These are phyloP conservation scores for Ormia ochracea DNA, from an alignment of 2,888 invertebrate genomes.

Conservation along the genomic window DNA sequence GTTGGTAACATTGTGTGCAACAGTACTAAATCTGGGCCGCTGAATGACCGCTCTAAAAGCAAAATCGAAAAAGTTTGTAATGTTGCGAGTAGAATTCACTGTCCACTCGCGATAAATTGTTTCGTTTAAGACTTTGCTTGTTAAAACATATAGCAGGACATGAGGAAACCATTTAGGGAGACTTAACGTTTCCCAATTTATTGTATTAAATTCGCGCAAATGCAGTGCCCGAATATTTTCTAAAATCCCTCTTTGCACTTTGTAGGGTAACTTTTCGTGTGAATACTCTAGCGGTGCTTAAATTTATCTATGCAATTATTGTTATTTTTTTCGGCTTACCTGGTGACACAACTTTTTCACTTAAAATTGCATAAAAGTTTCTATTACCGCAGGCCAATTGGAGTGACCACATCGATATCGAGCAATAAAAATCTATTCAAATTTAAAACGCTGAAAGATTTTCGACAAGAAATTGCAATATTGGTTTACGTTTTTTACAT, in stretches of 20 bases:
- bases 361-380: conserved; percentile 55
- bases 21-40: too few species aligned
- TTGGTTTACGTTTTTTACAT: neutral
- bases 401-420: conserved; percentile 43
- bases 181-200: too few species aligned
- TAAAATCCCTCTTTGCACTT: neutral
- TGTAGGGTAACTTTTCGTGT: neutral
- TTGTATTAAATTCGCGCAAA: too few species aligned
- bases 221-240: too few species aligned
- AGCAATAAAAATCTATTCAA: conserved; percentile 29
- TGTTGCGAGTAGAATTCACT: too few species aligned
- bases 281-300: neutral
- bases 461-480: conserved; percentile 27
- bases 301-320: conserved; percentile 32
- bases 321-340: conserved; percentile 29
- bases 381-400: conserved; percentile 41
- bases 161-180: too few species aligned
- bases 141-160: too few species aligned
- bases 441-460: conserved; percentile 28
- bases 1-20: too few species aligned
- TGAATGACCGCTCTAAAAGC: too few species aligned
- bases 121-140: too few species aligned
- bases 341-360: conserved; percentile 51
- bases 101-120: too few species aligned
- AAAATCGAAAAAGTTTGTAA: too few species aligned